Evolutionary conservation across 2,113 vertebrate genomes (phyloP).

Genomic region (Percina caprodes): DNA sequence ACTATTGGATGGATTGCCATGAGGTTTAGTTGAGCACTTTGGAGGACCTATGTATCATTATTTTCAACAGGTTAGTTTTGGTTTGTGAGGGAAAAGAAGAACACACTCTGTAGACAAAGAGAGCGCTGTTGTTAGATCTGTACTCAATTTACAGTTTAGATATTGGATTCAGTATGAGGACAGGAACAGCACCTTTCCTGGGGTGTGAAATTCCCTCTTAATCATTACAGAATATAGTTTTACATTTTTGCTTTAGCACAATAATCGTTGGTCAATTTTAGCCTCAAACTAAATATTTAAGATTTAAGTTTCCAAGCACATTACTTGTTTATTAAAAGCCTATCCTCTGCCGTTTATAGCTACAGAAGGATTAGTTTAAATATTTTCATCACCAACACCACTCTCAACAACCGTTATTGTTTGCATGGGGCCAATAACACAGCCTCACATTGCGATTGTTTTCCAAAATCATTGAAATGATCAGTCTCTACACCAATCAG

Average conservation of each 20-base stretch:
- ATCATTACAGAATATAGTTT: too few relatives aligned
- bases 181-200: too few relatives aligned
- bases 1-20: too few relatives aligned
- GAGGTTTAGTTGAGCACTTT: too few relatives aligned
- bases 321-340: background rate
- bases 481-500: background rate
- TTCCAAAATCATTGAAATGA: slow-evolving; percentile 50
- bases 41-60: too few relatives aligned
- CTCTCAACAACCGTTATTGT: background rate
- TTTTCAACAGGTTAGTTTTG: too few relatives aligned
- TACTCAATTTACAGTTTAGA: too few relatives aligned
- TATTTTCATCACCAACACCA: background rate
- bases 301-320: background rate
- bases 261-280: slow-evolving; percentile 6
- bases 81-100: too few relatives aligned
- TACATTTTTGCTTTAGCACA: background rate
- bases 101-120: too few relatives aligned
- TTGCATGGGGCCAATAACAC: background rate
- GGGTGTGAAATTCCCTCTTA: too few relatives aligned
- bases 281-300: slow-evolving; percentile 16
- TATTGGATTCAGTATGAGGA: too few relatives aligned
- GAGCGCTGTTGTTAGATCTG: too few relatives aligned
- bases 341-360: slow-evolving; percentile 12
- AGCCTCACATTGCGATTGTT: background rate
- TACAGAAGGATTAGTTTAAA: background rate